These are phyloP conservation scores for Ceyx cyanopectus DNA, from an alignment of 2,113 vertebrate species.

Conservation along the genomic window DNA sequence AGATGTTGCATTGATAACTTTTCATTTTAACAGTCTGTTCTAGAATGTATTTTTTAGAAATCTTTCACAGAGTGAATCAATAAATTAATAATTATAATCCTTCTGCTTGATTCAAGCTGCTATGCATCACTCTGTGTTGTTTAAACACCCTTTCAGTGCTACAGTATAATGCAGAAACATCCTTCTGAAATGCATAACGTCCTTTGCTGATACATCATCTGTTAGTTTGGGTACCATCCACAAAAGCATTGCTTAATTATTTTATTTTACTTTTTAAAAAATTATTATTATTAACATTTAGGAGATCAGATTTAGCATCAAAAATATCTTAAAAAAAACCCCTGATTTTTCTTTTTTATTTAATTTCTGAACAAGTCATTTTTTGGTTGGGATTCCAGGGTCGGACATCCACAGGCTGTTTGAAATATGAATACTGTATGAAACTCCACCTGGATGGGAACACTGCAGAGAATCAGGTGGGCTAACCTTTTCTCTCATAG, in stretches of 20 bases:
- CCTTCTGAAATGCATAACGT: background rate
- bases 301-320: background rate
- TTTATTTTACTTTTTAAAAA: background rate
- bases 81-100: constrained; percentile 56
- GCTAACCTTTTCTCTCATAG: background rate
- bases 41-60: constrained; percentile 50
- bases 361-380: background rate
- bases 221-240: background rate
- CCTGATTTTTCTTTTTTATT: background rate
- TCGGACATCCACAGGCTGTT: background rate
- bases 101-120: constrained; percentile 31
- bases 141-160: constrained; percentile 53
- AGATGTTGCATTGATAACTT: constrained; percentile 65
- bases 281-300: background rate
- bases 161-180: background rate
- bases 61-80: constrained; percentile 56
- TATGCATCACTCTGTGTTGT: constrained; percentile 17
- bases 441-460: background rate
- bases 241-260: background rate
- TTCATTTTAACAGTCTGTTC: constrained; percentile 70
- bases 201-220: background rate
- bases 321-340: background rate
- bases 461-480: background rate
- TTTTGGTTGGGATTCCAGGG: background rate
- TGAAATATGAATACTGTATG: background rate